Percentiles rank a stretch among this genome's conserved stretches.
phyloP scores from a whole-genome alignment of 2,113 vertebrate genomes.

The Picathartes gymnocephalus region DNA sequence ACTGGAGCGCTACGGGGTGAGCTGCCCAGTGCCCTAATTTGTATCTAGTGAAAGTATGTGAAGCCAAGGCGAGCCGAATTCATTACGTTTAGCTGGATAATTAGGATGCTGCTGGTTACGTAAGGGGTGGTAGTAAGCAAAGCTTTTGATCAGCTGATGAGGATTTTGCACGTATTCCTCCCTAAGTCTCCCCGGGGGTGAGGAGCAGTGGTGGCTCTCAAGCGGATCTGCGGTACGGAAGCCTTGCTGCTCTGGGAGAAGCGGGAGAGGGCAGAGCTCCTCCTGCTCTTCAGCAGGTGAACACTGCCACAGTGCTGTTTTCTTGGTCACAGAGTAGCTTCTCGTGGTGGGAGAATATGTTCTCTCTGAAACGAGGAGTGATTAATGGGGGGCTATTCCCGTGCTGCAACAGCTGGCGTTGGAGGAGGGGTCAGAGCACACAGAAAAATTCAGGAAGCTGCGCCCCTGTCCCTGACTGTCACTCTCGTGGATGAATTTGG shows the following conservation, averaged over 20 bases:
- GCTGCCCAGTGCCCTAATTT: neutral
- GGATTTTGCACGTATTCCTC: constrained; percentile 3
- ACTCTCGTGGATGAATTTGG: neutral
- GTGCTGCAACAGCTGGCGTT: neutral
- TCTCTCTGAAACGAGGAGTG: neutral
- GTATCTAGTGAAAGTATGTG: neutral
- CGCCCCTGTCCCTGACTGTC: neutral
- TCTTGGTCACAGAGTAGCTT: neutral
- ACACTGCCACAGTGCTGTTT: neutral
- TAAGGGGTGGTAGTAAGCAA: constrained; percentile 34
- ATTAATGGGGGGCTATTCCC: neutral
- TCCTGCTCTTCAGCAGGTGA: neutral
- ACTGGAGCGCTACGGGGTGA: fast-evolving
- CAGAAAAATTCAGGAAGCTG: neutral
- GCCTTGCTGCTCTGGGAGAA: neutral
- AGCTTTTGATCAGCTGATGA: constrained; percentile 46
- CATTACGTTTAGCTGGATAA: neutral
- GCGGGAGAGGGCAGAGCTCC: neutral
- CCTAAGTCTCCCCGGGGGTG: neutral
- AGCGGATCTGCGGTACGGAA: neutral
- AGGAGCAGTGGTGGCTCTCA: neutral
- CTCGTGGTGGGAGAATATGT: neutral
- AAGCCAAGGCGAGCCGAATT: neutral
- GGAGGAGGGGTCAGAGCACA: neutral
- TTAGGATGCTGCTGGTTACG: constrained; percentile 6